These are phyloP conservation scores for Magallana ariakensis DNA, from an alignment of 1,140 invertebrate species.

Conservation along the genomic window DNA sequence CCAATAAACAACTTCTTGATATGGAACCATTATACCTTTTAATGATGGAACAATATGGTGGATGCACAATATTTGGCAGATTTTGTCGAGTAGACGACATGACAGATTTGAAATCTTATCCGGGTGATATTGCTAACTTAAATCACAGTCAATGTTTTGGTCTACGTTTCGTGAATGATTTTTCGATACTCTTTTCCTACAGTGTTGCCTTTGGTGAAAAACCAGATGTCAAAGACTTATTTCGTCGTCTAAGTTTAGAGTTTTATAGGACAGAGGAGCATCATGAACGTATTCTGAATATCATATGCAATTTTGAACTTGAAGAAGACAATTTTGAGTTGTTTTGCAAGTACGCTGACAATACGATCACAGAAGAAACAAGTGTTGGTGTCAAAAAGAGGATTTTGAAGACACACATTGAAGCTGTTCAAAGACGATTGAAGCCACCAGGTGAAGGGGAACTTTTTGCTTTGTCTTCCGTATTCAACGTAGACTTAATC, in stretches of 20 bases:
- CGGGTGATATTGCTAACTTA: background rate
- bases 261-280: background rate
- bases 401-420: background rate
- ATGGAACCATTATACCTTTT: background rate
- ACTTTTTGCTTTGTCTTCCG: constrained; percentile 8
- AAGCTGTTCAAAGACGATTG: background rate
- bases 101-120: background rate
- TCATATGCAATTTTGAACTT: constrained; percentile 7
- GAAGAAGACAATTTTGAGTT: constrained; percentile 24
- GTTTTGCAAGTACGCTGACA: background rate
- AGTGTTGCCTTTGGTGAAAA: background rate
- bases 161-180: background rate
- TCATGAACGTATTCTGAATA: background rate
- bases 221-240: background rate
- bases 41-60: background rate
- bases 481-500: constrained; percentile 17
- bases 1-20: background rate
- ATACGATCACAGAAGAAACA: background rate
- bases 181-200: background rate
- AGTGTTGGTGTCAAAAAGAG: background rate
- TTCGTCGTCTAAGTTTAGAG: background rate
- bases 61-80: background rate
- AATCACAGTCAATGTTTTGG: background rate
- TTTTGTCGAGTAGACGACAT: background rate
- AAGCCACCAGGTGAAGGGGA: background rate